phyloP scores from a whole-genome alignment of 2,888 invertebrate species.

The Aethes cnicana region DNA sequence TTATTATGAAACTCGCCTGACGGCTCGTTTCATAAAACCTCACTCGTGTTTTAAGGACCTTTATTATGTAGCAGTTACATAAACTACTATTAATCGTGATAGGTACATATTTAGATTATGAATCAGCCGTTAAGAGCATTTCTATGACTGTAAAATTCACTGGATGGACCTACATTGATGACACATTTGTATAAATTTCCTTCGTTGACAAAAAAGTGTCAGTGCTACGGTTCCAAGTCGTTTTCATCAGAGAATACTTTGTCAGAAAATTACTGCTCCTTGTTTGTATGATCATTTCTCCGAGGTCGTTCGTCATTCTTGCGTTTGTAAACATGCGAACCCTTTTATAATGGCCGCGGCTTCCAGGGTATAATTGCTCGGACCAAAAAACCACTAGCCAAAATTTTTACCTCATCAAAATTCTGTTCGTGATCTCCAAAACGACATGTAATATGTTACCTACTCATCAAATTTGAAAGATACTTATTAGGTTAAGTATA shows the following conservation, averaged over 20 bases:
- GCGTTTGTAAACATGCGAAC: slow-evolving; percentile 52
- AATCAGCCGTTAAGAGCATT: too few relatives aligned
- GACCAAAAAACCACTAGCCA: slow-evolving; percentile 49
- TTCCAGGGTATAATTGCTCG: slow-evolving; percentile 54
- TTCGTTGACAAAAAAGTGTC: too few relatives aligned
- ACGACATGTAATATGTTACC: slow-evolving; percentile 43
- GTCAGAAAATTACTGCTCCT: slow-evolving; percentile 20
- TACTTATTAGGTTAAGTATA: too few relatives aligned
- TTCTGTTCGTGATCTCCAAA: slow-evolving; percentile 47
- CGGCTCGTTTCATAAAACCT: too few relatives aligned
- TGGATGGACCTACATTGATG: too few relatives aligned
- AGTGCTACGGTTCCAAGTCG: background rate
- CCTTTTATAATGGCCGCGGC: slow-evolving; percentile 55
- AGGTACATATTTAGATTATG: too few relatives aligned
- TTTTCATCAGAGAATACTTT: slow-evolving; percentile 23
- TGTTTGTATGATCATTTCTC: slow-evolving; percentile 38
- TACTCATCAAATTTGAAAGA: slow-evolving; percentile 39
- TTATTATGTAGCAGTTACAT: too few relatives aligned
- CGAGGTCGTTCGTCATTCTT: slow-evolving; percentile 45
- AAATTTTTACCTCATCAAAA: slow-evolving; percentile 57
- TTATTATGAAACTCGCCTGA: too few relatives aligned
- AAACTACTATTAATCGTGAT: too few relatives aligned
- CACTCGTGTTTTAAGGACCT: too few relatives aligned
- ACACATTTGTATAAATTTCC: too few relatives aligned
- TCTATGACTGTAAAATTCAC: too few relatives aligned